phyloP scores from a whole-genome alignment of 2,797 vertebrate species.

The Mergus octosetaceus region DNA sequence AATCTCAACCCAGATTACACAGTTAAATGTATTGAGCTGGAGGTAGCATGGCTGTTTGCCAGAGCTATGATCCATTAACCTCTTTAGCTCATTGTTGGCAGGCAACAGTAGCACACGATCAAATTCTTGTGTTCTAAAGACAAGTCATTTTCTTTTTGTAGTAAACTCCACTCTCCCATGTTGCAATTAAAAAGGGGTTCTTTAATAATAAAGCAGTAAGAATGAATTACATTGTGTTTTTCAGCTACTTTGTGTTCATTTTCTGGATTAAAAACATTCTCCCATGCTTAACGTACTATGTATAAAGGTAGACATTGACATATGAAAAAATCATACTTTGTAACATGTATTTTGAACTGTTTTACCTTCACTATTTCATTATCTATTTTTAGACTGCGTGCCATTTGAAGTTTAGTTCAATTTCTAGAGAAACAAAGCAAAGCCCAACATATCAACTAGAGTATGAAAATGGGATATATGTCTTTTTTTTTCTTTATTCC shows the following conservation, averaged over 20 bases:
- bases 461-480: not conserved
- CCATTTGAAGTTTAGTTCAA: not conserved
- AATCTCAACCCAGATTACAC: constrained; percentile 30
- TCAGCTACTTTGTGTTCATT: constrained; percentile 11
- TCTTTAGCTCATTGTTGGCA: constrained; percentile 79
- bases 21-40: constrained; percentile 47
- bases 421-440: not conserved
- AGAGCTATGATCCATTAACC: constrained; percentile 76
- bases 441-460: not conserved
- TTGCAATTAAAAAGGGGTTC: constrained; percentile 47
- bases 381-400: not conserved
- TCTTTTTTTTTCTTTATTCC: not conserved
- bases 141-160: constrained; percentile 55
- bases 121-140: constrained; percentile 73
- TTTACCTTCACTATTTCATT: not conserved
- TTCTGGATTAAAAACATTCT: not conserved
- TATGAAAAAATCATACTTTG: constrained; percentile 11
- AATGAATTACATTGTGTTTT: constrained; percentile 18
- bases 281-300: not conserved
- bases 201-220: constrained; percentile 54
- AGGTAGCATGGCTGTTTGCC: constrained; percentile 70
- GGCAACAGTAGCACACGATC: constrained; percentile 73
- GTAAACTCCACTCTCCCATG: constrained; percentile 42
- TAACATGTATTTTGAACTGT: not conserved
- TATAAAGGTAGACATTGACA: not conserved